Conservation (phyloP, 2,888 invertebrate species). For the Mesorhabditis belari region DNA sequence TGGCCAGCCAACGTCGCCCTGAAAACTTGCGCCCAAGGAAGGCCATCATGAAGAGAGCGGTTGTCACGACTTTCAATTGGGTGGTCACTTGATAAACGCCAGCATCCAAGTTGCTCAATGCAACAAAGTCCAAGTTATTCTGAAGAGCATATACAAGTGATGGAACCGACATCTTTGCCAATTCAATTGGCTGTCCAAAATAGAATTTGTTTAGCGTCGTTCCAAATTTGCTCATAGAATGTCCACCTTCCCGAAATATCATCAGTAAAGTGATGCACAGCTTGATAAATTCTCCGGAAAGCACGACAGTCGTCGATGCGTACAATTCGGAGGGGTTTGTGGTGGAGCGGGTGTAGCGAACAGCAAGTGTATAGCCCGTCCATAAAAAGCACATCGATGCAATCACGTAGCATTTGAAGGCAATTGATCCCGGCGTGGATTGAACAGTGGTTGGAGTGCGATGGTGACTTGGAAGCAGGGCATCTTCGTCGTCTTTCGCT, state of each 20-base stretch:
- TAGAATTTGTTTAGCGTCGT: conserved; percentile 33
- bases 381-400: conserved; percentile 49
- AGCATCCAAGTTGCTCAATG: conserved; percentile 51
- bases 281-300: conserved; percentile 47
- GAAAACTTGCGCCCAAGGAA: conserved; percentile 52
- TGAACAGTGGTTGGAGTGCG: too few relatives aligned
- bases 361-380: conserved; percentile 52
- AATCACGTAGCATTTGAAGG: conserved; percentile 45
- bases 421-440: background rate
- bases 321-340: conserved; percentile 34
- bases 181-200: conserved; percentile 46
- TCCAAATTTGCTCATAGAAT: conserved; percentile 12
- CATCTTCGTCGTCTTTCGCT: too few relatives aligned
- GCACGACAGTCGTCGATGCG: conserved; percentile 45
- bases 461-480: too few relatives aligned
- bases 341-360: conserved; percentile 48
- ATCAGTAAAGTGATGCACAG: conserved; percentile 36
- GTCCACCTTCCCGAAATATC: conserved; percentile 34
- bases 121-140: conserved; percentile 53
- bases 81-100: conserved; percentile 54
- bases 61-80: conserved; percentile 53
- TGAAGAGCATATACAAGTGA: conserved; percentile 52
- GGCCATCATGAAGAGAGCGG: conserved; percentile 53
- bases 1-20: conserved; percentile 47
- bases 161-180: conserved; percentile 53